phyloP scores from a whole-genome alignment of 2,797 vertebrate species.

The Catamblyrhynchus diadema region DNA sequence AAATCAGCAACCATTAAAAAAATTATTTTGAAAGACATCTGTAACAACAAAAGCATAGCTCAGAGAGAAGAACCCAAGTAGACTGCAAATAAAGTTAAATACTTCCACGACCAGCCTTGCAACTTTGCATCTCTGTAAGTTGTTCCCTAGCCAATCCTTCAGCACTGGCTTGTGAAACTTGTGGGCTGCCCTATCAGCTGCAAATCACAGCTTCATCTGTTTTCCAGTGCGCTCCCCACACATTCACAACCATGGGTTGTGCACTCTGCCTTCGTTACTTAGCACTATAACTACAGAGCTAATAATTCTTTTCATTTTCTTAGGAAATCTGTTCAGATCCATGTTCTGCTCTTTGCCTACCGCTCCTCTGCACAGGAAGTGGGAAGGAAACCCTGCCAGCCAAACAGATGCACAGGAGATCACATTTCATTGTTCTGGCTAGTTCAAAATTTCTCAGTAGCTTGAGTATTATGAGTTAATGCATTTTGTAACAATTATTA shows the following conservation, averaged over 20 bases:
- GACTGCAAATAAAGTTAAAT: neutral
- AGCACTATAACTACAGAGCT: neutral
- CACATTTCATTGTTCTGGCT: neutral
- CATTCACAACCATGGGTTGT: rapidly evolving
- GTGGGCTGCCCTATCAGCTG: neutral
- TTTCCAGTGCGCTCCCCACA: neutral
- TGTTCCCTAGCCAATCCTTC: neutral
- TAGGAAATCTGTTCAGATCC: neutral
- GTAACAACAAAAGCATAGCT: neutral
- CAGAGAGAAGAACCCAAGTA: neutral
- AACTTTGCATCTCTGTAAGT: neutral
- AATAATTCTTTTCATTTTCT: neutral
- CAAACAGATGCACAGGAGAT: neutral
- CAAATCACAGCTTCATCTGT: neutral
- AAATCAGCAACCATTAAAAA: neutral
- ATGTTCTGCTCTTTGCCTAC: neutral
- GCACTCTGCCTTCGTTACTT: neutral
- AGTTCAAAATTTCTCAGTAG: neutral
- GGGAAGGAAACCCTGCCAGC: rapidly evolving
- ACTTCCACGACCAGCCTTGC: neutral
- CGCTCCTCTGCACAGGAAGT: neutral
- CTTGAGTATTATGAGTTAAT: neutral
- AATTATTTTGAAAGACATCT: neutral
- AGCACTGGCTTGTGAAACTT: neutral
- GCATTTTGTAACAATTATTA: neutral